These are phyloP conservation scores for Orthosia gracilis DNA, from an alignment of 2,888 invertebrate species.

Conservation along the genomic window DNA sequence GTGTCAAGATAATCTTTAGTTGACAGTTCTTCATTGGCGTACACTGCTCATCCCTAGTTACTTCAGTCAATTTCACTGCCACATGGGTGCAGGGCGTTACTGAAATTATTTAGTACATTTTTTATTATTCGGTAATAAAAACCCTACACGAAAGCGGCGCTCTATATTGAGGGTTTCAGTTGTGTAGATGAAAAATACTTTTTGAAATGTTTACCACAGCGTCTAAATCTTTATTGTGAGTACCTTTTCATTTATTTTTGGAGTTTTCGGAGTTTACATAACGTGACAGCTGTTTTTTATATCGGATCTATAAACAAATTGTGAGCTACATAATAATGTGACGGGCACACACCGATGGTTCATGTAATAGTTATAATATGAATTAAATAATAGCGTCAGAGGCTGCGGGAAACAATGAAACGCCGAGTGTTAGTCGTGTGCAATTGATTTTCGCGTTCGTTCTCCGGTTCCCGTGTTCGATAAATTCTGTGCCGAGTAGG, in stretches of 20 bases:
- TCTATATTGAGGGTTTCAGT: conserved; percentile 67
- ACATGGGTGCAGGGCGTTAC: conserved; percentile 84
- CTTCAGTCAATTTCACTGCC: conserved; percentile 77
- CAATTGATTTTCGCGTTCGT: conserved; percentile 34
- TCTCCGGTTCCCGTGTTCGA: conserved; percentile 13
- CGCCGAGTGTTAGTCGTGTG: conserved; percentile 7
- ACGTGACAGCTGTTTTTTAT: conserved; percentile 88
- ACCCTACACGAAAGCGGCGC: conserved; percentile 69
- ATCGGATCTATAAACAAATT: conserved; percentile 78
- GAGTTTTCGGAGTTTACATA: conserved; percentile 90
- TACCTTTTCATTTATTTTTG: conserved; percentile 86
- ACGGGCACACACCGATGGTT: conserved; percentile 25
- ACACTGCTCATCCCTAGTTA: conserved; percentile 33
- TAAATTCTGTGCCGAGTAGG: conserved; percentile 33
- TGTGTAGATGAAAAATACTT: conserved; percentile 81
- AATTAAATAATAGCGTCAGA: conserved; percentile 16
- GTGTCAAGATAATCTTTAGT: conserved; percentile 11
- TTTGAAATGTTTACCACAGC: conserved; percentile 88
- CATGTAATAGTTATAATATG: conserved; percentile 15
- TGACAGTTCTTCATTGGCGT: conserved; percentile 7
- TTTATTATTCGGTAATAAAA: conserved; percentile 67
- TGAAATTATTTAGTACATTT: conserved; percentile 67
- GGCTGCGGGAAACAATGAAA: conserved; percentile 6
- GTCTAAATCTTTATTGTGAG: conserved; percentile 88
- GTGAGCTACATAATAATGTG: conserved; percentile 54